These are phyloP conservation scores for Pteromalus puparum DNA, from an alignment of 1,140 invertebrate genomes.

Conservation along the genomic window DNA sequence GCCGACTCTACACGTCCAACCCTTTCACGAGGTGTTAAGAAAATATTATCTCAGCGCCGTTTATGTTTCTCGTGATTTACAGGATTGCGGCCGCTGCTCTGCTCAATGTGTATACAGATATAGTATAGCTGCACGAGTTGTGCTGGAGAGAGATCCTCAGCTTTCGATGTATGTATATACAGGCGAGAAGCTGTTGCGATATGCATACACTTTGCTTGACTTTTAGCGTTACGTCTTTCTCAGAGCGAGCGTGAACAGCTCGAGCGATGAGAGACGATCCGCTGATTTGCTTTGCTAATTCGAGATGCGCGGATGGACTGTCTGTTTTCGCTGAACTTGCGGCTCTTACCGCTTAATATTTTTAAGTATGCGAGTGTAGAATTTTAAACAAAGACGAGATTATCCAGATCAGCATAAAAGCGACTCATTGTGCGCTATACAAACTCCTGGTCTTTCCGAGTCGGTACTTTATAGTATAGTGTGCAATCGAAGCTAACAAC, in stretches of 20 bases:
- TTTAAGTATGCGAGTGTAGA: not conserved
- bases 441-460: constrained; percentile 10
- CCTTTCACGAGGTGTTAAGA: constrained; percentile 66
- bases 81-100: constrained; percentile 43
- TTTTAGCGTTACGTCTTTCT: constrained; percentile 45
- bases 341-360: not conserved
- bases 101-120: not conserved
- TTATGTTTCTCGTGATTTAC: constrained; percentile 63
- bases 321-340: not conserved
- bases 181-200: not conserved
- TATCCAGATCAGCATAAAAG: no score
- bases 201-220: constrained; percentile 11
- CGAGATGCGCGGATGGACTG: not conserved
- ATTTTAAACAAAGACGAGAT: no score
- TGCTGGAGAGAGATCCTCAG: not conserved
- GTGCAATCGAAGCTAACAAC: constrained; percentile 14
- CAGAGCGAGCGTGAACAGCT: not conserved
- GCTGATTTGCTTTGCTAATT: constrained; percentile 13
- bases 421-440: not conserved
- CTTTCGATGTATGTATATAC: not conserved
- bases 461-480: not conserved
- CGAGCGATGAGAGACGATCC: not conserved
- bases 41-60: constrained; percentile 60
- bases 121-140: no score
- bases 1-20: constrained; percentile 45